A percentile compares a stretch with the other conserved stretches of the same genome.
Evolutionary conservation across 2,797 vertebrate genomes (phyloP).

Genomic region (Masticophis lateralis): DNA sequence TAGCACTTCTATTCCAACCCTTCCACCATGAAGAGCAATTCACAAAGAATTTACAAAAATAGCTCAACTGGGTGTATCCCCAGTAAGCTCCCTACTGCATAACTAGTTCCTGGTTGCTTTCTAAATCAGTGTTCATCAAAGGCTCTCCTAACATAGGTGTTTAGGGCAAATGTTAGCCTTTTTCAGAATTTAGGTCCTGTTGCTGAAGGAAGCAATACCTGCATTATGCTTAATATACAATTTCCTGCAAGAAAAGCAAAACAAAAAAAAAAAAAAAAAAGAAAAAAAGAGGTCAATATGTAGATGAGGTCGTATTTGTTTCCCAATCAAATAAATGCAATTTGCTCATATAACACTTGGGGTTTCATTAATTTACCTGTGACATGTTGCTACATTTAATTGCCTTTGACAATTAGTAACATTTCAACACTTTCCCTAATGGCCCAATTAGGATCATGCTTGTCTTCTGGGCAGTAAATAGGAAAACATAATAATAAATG

Average conservation of each 20-base stretch:
- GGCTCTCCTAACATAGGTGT: not conserved
- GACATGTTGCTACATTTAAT: constrained; percentile 79
- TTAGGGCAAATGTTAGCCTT: not conserved
- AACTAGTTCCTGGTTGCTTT: not conserved
- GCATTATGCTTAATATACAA: not conserved
- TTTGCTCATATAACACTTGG: constrained; percentile 62
- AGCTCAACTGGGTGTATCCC: not conserved
- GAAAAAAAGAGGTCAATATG: not conserved
- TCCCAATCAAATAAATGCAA: constrained; percentile 23
- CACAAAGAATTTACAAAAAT: not conserved
- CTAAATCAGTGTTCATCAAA: not conserved
- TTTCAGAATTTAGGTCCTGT: not conserved
- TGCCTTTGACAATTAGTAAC: constrained; percentile 79
- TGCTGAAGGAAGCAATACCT: not conserved
- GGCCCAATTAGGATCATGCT: constrained; percentile 70
- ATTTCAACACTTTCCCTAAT: constrained; percentile 79
- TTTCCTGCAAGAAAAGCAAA: not conserved
- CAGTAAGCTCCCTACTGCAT: not conserved
- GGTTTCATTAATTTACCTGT: constrained; percentile 76
- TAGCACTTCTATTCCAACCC: not conserved
- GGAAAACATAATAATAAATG: constrained; percentile 63
- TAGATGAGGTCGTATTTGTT: constrained; percentile 21
- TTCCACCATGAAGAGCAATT: not conserved
- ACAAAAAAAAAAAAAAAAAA: not conserved
- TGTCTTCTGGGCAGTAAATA: constrained; percentile 55